Base-by-base conservation (phyloP, 2,113 vertebrate genomes). In the Phaetusa simplex region DNA sequence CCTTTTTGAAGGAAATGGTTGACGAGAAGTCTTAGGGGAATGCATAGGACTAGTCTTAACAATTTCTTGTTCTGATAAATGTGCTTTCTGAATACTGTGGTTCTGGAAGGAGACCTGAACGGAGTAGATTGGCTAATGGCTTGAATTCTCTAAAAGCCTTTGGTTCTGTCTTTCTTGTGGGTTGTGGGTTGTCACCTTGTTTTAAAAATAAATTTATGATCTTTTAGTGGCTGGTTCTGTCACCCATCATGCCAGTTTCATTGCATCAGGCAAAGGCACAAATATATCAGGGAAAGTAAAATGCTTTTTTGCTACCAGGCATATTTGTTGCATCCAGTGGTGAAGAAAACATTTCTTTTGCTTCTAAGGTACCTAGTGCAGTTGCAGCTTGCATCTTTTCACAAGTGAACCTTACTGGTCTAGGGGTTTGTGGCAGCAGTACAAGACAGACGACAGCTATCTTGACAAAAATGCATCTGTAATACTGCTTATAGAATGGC, bases 131-230 rank as follows among this genome's bases (percentile, higher is more conserved):
- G 26, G 7, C 34, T 50, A 80, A 56, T 77, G 38, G 7, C 23
- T 90, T 81, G n/a, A 70, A 55, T 83, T 73, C 29, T 86, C 34
- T 67, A 50, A 88, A 83, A 88, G 21, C 21, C 16, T 90, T 89
- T 87, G 34, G 19, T 90, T 86, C 19, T 21, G 0, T 72, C 66
- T 87, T 86, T 53, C n/a, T 64, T 72, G 34, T 70, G 58, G 34
- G 15, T 64, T 72, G 34, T 73, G 58, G 36, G 14, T 52, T 85
- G 3, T 88, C 15, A 38, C 4, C 12, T 58, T 43, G 2, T 74
- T 82, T 81, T 78, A 70, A 70, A 95, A 91, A 80, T 84, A 71
- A 18, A 32, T 43, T 58, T 55, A 9, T 42, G 16, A 15, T 30
- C 30, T 72, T 92, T 49, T 23, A 20, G 18, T 70, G 64, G 3